Evolutionary conservation across 2,113 vertebrate species (phyloP).

Genomic region (Rallus limicola): DNA sequence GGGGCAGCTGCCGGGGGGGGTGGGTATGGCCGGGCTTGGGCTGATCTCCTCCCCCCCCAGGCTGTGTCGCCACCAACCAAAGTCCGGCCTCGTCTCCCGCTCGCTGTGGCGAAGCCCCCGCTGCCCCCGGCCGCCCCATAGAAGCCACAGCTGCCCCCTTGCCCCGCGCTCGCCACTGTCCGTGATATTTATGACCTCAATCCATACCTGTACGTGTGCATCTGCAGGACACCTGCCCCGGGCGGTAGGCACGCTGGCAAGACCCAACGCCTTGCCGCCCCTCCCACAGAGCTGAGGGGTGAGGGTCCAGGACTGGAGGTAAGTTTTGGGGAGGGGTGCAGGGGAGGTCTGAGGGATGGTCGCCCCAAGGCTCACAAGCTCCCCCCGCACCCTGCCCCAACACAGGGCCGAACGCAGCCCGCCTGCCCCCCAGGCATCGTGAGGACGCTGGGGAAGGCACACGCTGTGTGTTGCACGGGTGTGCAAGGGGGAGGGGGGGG

Average conservation of each 20-base stretch:
- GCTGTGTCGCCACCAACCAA: neutral
- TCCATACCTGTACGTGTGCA: neutral
- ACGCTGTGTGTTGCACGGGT: rapidly evolving
- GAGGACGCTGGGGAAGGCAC: neutral
- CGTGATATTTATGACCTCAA: slow-evolving; percentile 29
- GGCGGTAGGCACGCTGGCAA: neutral
- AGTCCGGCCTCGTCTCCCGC: neutral
- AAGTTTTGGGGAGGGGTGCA: neutral
- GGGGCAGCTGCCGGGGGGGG: neutral
- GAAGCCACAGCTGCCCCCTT: slow-evolving; percentile 44
- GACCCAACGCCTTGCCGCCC: neutral
- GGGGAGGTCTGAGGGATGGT: neutral
- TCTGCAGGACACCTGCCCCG: slow-evolving; percentile 13
- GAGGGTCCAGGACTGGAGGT: slow-evolving; percentile 35
- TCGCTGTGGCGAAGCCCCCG: neutral
- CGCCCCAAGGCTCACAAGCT: neutral
- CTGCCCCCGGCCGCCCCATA: neutral
- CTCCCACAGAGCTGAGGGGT: slow-evolving; percentile 36
- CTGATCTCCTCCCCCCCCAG: neutral
- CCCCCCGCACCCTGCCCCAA: neutral
- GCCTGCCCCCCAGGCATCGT: rapidly evolving
- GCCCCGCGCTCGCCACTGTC: neutral
- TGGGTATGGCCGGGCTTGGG: neutral
- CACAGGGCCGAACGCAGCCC: neutral
- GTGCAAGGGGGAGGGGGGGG: neutral